Conservation (phyloP, 2,113 vertebrate species). For the Platichthys flesus region DNA sequence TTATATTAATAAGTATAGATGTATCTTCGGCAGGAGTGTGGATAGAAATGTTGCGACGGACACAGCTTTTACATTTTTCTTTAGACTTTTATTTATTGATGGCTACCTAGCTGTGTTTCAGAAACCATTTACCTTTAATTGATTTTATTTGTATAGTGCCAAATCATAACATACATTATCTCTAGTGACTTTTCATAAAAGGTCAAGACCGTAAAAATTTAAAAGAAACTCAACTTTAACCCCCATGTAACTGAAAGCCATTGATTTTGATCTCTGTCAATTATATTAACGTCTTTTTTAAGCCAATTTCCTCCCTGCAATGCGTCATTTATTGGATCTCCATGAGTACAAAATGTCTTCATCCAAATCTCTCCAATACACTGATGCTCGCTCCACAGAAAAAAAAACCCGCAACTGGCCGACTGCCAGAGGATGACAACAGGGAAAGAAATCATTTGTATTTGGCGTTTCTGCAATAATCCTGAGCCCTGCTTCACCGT, state of each 20-base stretch:
- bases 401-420: slow-evolving; percentile 28
- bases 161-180: no score
- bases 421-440: slow-evolving; percentile 62
- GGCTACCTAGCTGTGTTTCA: no score
- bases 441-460: slow-evolving; percentile 57
- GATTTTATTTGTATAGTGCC: no score
- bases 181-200: no score
- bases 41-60: no score
- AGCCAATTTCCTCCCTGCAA: slow-evolving; percentile 12
- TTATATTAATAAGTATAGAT: no score
- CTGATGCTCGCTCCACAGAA: slow-evolving; percentile 32
- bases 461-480: slow-evolving; percentile 72
- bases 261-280: neutral
- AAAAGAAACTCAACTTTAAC: neutral
- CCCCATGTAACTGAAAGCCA: neutral
- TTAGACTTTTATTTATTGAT: no score
- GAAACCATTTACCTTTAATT: no score
- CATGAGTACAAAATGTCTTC: slow-evolving; percentile 31
- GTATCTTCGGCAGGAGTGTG: no score
- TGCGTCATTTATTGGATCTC: slow-evolving; percentile 37
- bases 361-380: slow-evolving; percentile 13
- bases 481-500: slow-evolving; percentile 47
- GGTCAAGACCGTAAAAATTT: no score
- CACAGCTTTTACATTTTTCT: no score
- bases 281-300: neutral